Base-by-base conservation (phyloP, 2,888 invertebrate genomes). In the Pseudanteris insignis region DNA sequence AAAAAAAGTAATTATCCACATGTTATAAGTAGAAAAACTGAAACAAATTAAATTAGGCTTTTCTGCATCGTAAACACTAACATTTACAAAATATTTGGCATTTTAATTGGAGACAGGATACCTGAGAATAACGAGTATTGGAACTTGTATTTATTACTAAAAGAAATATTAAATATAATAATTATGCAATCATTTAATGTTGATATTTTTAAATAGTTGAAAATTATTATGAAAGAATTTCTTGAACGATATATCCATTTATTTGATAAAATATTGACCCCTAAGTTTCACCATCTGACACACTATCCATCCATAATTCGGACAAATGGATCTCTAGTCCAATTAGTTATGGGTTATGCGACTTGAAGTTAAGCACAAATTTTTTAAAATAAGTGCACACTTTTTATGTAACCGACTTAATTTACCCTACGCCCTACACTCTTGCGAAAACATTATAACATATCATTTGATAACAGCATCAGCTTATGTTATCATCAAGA, bases 341-440 rank as follows among this genome's bases (percentile, higher is more conserved):
- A n/a, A n/a, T 8, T n/a, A 50, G 26, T 10, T 50, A 7, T 26
- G 50, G 25, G 6, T 13, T 29, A 50, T 50, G 25, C 32, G 50
- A 6, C 21, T 33, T 8, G 50, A 50, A 33, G 50, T 33, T 2
- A 50, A 50, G 21, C 50, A 50, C 10, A 50, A 40, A 14, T 9
- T 15, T n/a, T 3, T 7, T 7, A 50, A 40, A 50, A 15, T 50
- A 8, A 9, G 8, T 18, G 14, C 50, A 10, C 38, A 50, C 18
- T 12, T 50, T 0, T 33, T 33, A 14, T 9, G 9, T 18, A 40
- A 26, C 10, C 9, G 40, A 9, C 26, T 50, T 2, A 50, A 50
- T 33, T 2, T 50, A 9, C 40, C 33, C 30, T 26, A 12, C 10
- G 25, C 38, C 21, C 2, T 48, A 2, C n/a, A n/a, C n/a, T n/a